Base-by-base conservation (phyloP, 2,888 invertebrate species). In the Clusia tigrina region DNA sequence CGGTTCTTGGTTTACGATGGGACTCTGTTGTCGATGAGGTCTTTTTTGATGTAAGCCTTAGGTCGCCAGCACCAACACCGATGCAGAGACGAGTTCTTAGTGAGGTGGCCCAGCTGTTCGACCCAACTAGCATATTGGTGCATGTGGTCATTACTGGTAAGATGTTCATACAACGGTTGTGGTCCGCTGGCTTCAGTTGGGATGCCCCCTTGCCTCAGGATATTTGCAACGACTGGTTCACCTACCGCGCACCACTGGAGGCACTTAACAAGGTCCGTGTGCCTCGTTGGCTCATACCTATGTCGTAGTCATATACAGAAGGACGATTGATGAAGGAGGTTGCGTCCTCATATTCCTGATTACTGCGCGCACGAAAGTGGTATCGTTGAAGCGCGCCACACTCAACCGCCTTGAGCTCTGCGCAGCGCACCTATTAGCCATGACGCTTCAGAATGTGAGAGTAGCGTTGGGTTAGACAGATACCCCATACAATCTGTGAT, bases 131-230 rank as follows among this genome's bases (percentile, higher is more conserved):
- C 0, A 32, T 65, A 0, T 12, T 65, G 20, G 61, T 38, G 5
- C 62, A 58, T 3, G 42, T 59, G 12, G 58, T 65, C 22, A 57
- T 65, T 18, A 54, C 15, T 9, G 59, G 54, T 10, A 65, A 62
- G 24, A 53, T 65, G 1, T 58, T 56, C 2, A 58, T 65, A 2
- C 59, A 65, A 17, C 38, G 54, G 1, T 51, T 62, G 6, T 63
- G 64, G 61, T 51, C 37, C 2, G 20, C 58, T 25, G 57, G 54
- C 17, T 18, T 64, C 1, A 15, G 32, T 9, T 64, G 64, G 60
- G 55, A 55, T 37, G 38, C 24, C 12, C 18, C 55, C 3, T 15
- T 55, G 10, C 55, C 55, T 22, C 17, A 3, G 1, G 23, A 26
- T 9, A 6, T 59, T 12, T 15, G 10, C 20, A 2, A 54, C 12